These are phyloP conservation scores for Otocyon megalotis DNA, from an alignment of 2,113 vertebrate genomes.

Conservation along the genomic window DNA sequence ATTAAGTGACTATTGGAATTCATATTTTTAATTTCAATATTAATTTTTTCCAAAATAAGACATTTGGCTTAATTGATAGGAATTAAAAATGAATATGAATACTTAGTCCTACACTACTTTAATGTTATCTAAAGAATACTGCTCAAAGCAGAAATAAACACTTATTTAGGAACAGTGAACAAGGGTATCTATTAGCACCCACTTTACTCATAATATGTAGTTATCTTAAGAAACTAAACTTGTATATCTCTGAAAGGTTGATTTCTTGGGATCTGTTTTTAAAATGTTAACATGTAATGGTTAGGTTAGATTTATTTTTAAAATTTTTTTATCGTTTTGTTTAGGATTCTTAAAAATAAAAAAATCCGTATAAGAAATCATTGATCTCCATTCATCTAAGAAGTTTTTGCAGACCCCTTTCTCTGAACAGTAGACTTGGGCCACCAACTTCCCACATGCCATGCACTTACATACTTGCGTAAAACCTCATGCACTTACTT, in stretches of 20 bases:
- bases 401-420: neutral
- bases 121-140: neutral
- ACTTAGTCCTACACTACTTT: neutral
- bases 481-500: neutral
- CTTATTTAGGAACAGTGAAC: neutral
- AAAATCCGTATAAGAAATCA: neutral
- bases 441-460: neutral
- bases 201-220: neutral
- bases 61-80: neutral
- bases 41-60: neutral
- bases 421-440: neutral
- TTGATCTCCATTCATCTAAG: neutral
- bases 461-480: neutral
- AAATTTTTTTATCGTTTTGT: slow-evolving; percentile 20
- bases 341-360: neutral
- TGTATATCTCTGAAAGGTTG: neutral
- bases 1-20: neutral
- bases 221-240: neutral
- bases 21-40: slow-evolving; percentile 6
- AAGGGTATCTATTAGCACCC: neutral
- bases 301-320: neutral
- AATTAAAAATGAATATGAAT: neutral
- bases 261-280: neutral
- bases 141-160: neutral
- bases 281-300: neutral